A percentile compares a stretch with the other conserved stretches of the same genome.
Conservation (phyloP, 2,888 invertebrate species). For the Epiperipatus broadwayi region DNA sequence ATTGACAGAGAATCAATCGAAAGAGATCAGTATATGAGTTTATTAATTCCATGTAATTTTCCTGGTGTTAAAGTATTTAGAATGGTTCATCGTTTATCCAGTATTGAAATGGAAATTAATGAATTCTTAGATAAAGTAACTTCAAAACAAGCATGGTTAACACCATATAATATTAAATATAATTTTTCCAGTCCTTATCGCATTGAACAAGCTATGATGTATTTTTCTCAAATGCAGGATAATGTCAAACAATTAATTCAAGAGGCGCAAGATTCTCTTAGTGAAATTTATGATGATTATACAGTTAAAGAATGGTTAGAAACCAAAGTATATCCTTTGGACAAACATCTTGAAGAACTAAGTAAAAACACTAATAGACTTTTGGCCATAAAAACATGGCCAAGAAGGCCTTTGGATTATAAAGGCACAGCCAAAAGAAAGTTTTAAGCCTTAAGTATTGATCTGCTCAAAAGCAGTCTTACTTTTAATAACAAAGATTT, state of each 20-base stretch:
- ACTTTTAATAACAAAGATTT: too few species aligned
- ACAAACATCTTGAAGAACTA: constrained; percentile 35
- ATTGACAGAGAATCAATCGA: background rate
- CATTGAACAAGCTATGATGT: constrained; percentile 39
- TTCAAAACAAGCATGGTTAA: too few species aligned
- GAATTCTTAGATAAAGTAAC: too few species aligned
- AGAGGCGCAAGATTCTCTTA: constrained; percentile 30
- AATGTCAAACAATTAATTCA: constrained; percentile 30
- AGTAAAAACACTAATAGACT: constrained; percentile 36
- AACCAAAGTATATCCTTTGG: constrained; percentile 40
- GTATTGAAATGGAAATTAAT: too few species aligned
- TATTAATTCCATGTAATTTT: too few species aligned
- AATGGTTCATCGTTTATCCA: too few species aligned
- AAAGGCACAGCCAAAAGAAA: too few species aligned
- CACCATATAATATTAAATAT: too few species aligned
- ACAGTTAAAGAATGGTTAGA: constrained; percentile 46
- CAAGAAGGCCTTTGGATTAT: constrained; percentile 39
- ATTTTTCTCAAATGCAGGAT: constrained; percentile 30
- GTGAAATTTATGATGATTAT: constrained; percentile 37
- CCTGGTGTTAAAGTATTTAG: too few species aligned
- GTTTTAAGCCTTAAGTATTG: too few species aligned
- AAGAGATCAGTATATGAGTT: background rate
- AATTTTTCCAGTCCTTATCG: too few species aligned
- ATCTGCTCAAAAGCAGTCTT: too few species aligned
- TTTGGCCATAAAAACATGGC: constrained; percentile 38